Base-by-base conservation (phyloP, 2,797 vertebrate species). In the Siniperca scherzeri region DNA sequence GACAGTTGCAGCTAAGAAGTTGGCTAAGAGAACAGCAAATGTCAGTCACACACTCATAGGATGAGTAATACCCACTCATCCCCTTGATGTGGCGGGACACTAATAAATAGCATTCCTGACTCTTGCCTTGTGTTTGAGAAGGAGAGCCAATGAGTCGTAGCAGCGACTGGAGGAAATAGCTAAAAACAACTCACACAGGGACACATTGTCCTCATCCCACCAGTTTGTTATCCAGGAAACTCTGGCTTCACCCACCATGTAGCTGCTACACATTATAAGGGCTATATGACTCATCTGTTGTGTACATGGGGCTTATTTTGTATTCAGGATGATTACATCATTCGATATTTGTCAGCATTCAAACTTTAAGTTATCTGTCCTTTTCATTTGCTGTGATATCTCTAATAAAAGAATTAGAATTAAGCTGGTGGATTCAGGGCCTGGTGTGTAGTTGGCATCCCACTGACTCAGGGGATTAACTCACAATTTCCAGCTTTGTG, bases 31-130 rank as follows among this genome's bases (percentile, higher is more conserved):
- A 88, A 72, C 83, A 85, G 76, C 61, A 78, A 85, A 89, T 85
- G 84, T 91, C 90, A 87, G 87, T 91, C 87, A 78, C 75, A 81
- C 77, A 75, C 74, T 89, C 60, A 66, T 27, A 86, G 87, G 85
- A 93, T 92, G 92, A 94, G 91, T 93, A 89, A 93, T 82, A 67
- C 80, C 79, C 85, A 78, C 89, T 93, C 91, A 69, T 91, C 77
- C 80, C 81, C 87, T 95, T 95, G 92, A 95, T 94, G 93, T 95
- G 94, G 93, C 59, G 73, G 81, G 84, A 88, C 86, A 68, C 84
- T 88, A 86, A 92, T 92, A 90, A 92, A 93, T 71, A 85, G 65
- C 82, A 85, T 92, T 90, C 90, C 88, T 86, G 79, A 81, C 83
- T 87, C 81, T 70, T 75, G 78, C 75, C 70, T 83, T 67, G 81